phyloP scores from a whole-genome alignment of 2,888 invertebrate genomes.

The Molorchus minor region DNA sequence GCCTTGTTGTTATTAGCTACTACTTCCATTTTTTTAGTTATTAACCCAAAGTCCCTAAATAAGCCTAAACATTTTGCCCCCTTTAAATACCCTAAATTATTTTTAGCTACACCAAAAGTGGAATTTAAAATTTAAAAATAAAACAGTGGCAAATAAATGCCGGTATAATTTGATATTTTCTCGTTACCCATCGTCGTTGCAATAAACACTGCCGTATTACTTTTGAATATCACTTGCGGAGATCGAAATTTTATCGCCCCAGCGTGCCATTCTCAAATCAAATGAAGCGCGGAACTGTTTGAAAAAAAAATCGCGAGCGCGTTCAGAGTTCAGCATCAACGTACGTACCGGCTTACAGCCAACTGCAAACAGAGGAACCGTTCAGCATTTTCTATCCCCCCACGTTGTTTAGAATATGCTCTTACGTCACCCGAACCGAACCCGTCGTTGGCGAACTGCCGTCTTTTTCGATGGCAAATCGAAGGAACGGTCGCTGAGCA shows the following conservation, averaged over 20 bases:
- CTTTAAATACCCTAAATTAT: too few species aligned
- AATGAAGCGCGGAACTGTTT: slow-evolving; percentile 15
- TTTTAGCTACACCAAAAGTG: slow-evolving; percentile 1
- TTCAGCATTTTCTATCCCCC: slow-evolving; percentile 30
- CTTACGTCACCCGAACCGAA: slow-evolving; percentile 29
- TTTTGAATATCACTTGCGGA: slow-evolving; percentile 9
- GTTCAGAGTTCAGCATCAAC: slow-evolving; percentile 12
- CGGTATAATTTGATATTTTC: too few species aligned
- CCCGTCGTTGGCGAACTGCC: slow-evolving; percentile 25
- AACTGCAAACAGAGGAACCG: slow-evolving; percentile 30
- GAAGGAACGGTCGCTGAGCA: neutral
- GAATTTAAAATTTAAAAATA: slow-evolving; percentile 14
- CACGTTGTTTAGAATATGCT: slow-evolving; percentile 29
- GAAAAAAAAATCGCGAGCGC: slow-evolving; percentile 19
- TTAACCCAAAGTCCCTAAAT: slow-evolving; percentile 23
- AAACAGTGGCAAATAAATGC: neutral
- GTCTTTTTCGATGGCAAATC: slow-evolving; percentile 23
- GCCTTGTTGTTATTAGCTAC: slow-evolving; percentile 27
- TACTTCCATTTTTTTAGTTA: slow-evolving; percentile 26
- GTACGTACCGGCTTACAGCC: slow-evolving; percentile 28
- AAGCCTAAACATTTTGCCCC: slow-evolving; percentile 21
- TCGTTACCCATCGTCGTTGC: slow-evolving; percentile 4
- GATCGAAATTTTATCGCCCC: neutral
- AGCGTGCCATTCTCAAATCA: slow-evolving; percentile 18
- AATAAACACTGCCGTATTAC: neutral